phyloP scores from a whole-genome alignment of 1,140 invertebrate genomes.

The Capitella teleta region DNA sequence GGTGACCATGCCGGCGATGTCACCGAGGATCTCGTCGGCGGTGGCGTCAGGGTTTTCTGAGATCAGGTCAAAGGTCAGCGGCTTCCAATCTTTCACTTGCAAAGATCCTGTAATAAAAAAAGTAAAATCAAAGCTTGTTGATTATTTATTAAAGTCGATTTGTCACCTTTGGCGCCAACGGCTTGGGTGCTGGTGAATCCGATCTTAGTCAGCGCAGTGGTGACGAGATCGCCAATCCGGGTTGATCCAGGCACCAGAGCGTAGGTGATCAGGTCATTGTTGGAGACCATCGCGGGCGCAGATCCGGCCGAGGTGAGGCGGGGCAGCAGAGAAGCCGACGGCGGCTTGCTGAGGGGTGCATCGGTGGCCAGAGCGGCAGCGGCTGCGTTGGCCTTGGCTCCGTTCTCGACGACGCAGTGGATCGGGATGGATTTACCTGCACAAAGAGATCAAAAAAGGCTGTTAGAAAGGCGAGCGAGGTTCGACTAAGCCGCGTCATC shows the following conservation, averaged over 20 bases:
- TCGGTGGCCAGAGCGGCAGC: too few species aligned
- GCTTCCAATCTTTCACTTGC: constrained; percentile 87
- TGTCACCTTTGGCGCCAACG: constrained; percentile 68
- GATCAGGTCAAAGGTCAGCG: constrained; percentile 75
- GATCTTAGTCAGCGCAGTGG: constrained; percentile 61
- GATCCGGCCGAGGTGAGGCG: constrained; percentile 16
- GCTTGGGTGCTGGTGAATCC: constrained; percentile 66
- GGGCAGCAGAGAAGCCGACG: background rate
- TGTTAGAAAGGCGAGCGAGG: too few species aligned
- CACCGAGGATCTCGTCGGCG: constrained; percentile 82
- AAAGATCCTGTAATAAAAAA: constrained; percentile 56
- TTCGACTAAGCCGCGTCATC: too few species aligned
- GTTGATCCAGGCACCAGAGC: constrained; percentile 84
- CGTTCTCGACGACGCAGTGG: constrained; percentile 66
- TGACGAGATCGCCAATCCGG: constrained; percentile 70
- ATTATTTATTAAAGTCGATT: too few species aligned
- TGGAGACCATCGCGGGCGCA: too few species aligned
- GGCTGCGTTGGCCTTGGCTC: too few species aligned
- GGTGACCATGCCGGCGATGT: constrained; percentile 79
- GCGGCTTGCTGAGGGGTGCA: too few species aligned
- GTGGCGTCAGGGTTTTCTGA: constrained; percentile 72
- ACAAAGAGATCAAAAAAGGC: too few species aligned
- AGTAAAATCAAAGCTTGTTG: too few species aligned
- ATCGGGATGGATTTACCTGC: constrained; percentile 81
- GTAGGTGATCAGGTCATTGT: constrained; percentile 76